Conservation (phyloP, 2,888 invertebrate species). For the Xanthorhoe spadicearia region DNA sequence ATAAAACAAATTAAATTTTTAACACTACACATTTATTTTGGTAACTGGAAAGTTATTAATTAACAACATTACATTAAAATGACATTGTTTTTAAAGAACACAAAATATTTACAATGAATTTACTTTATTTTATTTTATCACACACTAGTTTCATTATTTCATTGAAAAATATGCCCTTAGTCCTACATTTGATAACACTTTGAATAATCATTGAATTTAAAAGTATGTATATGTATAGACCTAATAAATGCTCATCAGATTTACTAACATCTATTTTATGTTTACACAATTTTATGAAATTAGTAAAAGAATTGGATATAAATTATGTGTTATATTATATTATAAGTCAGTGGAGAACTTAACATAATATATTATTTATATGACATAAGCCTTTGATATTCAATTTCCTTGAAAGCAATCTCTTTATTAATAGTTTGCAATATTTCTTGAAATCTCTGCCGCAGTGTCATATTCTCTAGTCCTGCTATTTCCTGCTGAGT, state of each 20-base stretch:
- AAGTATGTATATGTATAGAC: neutral
- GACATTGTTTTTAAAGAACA: too few relatives aligned
- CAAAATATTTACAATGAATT: too few relatives aligned
- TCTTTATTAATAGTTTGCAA: slow-evolving; percentile 92
- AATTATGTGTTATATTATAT: too few relatives aligned
- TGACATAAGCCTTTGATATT: slow-evolving; percentile 77
- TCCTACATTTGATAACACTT: neutral
- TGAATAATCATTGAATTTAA: neutral
- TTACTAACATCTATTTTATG: neutral
- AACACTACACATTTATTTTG: slow-evolving; percentile 8
- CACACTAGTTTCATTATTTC: too few relatives aligned
- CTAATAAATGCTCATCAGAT: neutral
- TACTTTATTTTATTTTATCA: too few relatives aligned
- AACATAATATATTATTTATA: slow-evolving; percentile 33
- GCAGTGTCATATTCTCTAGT: slow-evolving; percentile 92
- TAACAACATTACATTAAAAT: neutral
- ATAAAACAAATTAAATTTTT: neutral
- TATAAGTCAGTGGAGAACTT: neutral
- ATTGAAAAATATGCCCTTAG: neutral
- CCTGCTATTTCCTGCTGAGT: slow-evolving; percentile 93
- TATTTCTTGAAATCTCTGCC: slow-evolving; percentile 92
- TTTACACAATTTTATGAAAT: neutral
- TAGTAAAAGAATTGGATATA: neutral
- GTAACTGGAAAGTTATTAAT: slow-evolving; percentile 8
- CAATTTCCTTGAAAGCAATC: slow-evolving; percentile 91